phyloP scores from a whole-genome alignment of 1,140 invertebrate species.

The Idris sp. region DNA sequence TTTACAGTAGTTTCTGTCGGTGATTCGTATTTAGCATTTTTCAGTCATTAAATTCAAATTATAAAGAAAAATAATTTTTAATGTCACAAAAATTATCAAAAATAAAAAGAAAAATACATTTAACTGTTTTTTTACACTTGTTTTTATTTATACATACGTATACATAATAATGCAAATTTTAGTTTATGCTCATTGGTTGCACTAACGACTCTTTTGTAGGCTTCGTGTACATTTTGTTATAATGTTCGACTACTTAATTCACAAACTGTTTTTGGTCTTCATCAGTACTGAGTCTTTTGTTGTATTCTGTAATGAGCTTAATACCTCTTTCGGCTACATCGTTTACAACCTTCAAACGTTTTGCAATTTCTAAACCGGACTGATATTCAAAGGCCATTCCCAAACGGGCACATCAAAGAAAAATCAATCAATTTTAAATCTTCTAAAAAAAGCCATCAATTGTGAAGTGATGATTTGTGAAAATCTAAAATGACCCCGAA shows the following conservation, averaged over 20 bases:
- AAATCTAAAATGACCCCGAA: slow-evolving; percentile 13
- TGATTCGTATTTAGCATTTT: no score
- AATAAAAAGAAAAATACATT: no score
- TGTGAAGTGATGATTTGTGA: slow-evolving; percentile 48
- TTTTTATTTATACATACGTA: no score
- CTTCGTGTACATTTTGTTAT: slow-evolving; percentile 35
- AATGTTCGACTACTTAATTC: slow-evolving; percentile 47
- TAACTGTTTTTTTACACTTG: no score
- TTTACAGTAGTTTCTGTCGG: no score
- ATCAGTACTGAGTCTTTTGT: no score
- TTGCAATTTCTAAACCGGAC: slow-evolving; percentile 47
- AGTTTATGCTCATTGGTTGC: no score
- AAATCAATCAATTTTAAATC: slow-evolving; percentile 21
- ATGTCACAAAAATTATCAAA: no score
- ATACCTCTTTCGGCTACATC: slow-evolving; percentile 56
- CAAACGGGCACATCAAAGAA: slow-evolving; percentile 21
- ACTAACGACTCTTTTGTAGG: slow-evolving; percentile 25
- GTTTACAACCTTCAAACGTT: slow-evolving; percentile 53
- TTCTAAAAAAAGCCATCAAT: slow-evolving; percentile 46
- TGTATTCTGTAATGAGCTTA: slow-evolving; percentile 48
- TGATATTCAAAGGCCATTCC: slow-evolving; percentile 41
- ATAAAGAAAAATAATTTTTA: no score
- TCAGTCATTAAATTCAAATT: no score
- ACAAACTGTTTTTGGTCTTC: slow-evolving; percentile 59
- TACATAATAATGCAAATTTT: no score